Percentiles rank a stretch among this genome's conserved stretches.
phyloP scores from a whole-genome alignment of 2,888 invertebrate species.

The Galeopsomyia nigrocyanea region DNA sequence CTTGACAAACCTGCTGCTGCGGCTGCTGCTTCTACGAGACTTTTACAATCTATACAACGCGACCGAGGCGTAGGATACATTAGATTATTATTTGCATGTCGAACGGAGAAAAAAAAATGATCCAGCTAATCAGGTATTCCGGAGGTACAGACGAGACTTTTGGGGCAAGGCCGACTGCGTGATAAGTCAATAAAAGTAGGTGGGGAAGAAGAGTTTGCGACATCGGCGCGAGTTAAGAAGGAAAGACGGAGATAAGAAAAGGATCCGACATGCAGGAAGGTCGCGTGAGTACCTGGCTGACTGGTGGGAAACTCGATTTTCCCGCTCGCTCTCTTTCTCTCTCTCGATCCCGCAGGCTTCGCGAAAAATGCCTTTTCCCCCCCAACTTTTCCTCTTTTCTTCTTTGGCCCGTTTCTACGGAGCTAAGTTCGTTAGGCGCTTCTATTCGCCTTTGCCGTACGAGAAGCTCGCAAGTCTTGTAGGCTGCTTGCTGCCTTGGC shows the following conservation, averaged over 20 bases:
- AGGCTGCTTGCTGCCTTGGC: not conserved
- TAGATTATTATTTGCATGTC: too few species aligned
- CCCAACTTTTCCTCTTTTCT: conserved; percentile 31
- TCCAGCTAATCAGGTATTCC: too few species aligned
- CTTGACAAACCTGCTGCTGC: not conserved
- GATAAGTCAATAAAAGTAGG: too few species aligned
- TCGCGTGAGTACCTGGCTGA: conserved; percentile 5
- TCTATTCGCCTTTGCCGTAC: conserved; percentile 3
- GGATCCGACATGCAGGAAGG: conserved; percentile 21
- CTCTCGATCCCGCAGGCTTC: conserved; percentile 29
- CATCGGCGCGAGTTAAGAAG: conserved; percentile 8
- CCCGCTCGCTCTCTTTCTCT: conserved; percentile 11
- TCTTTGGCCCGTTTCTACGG: conserved; percentile 8
- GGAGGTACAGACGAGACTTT: too few species aligned
- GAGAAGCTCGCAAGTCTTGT: not conserved
- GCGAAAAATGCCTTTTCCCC: conserved; percentile 21
- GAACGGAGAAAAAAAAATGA: too few species aligned
- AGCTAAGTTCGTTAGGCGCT: conserved; percentile 37
- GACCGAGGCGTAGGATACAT: too few species aligned
- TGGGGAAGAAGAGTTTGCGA: not conserved
- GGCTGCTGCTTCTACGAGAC: too few species aligned
- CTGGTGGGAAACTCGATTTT: conserved; percentile 29
- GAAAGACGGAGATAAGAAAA: conserved; percentile 12
- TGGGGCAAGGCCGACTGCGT: too few species aligned
- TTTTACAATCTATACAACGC: too few species aligned